A percentile compares a stretch with the other conserved stretches of the same genome.
Conservation (phyloP, 2,113 vertebrate species). For the Poeciliopsis prolifica region DNA sequence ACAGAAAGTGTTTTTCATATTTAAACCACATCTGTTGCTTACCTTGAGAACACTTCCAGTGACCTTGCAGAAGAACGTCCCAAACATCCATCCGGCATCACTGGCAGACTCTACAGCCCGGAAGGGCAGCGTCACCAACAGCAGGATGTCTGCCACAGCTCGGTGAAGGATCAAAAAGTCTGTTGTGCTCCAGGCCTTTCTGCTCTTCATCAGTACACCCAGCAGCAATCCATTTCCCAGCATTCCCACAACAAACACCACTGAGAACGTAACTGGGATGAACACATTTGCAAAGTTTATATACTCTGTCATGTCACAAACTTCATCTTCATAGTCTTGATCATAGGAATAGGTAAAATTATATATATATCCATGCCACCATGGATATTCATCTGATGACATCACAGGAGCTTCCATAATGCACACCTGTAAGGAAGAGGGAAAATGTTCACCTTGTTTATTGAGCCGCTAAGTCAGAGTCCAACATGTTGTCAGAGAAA, state of each 20-base stretch:
- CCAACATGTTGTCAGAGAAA: neutral
- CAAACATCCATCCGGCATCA: constrained; percentile 77
- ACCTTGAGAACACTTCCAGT: constrained; percentile 82
- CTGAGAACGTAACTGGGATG: constrained; percentile 79
- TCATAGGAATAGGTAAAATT: rapidly evolving
- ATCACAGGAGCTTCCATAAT: neutral
- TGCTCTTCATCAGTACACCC: constrained; percentile 76
- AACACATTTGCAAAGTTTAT: constrained; percentile 76
- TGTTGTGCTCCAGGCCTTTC: constrained; percentile 77
- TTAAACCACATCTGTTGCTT: too few relatives aligned
- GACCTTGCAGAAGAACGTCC: constrained; percentile 81
- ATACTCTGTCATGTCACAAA: constrained; percentile 60
- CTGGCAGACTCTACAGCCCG: constrained; percentile 77
- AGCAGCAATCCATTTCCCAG: constrained; percentile 84
- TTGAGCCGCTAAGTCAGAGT: neutral
- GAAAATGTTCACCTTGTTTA: neutral
- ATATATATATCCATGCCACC: rapidly evolving
- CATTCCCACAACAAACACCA: constrained; percentile 82
- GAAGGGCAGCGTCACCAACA: constrained; percentile 85
- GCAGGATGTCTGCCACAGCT: constrained; percentile 81
- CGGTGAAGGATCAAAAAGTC: constrained; percentile 89
- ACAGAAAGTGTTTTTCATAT: neutral
- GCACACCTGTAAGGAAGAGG: neutral
- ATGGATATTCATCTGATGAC: rapidly evolving
- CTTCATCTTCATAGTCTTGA: neutral